Conservation (phyloP, 1,140 invertebrate species). For the Philotrypesis tridentata region DNA sequence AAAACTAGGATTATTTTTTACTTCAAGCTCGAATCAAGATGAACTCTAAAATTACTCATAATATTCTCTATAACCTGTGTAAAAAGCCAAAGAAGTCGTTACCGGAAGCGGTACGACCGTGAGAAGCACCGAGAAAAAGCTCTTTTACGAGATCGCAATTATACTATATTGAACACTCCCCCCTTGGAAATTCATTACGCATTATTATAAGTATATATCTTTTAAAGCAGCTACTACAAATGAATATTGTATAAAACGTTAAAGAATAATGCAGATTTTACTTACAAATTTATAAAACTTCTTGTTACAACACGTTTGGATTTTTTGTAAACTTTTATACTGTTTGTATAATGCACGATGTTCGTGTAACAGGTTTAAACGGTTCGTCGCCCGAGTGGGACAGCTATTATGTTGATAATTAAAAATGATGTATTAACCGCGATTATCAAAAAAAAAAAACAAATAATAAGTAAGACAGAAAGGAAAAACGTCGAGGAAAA, state of each 20-base stretch:
- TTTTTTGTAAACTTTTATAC: constrained; percentile 50
- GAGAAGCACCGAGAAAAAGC: constrained; percentile 4
- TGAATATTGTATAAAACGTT: constrained; percentile 47
- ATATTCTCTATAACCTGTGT: constrained; percentile 36
- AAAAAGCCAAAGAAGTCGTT: constrained; percentile 20
- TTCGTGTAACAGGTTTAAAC: constrained; percentile 38
- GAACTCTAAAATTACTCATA: constrained; percentile 30
- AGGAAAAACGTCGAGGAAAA: neutral
- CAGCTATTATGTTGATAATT: constrained; percentile 34
- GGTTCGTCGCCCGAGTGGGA: constrained; percentile 13
- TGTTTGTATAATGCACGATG: constrained; percentile 44
- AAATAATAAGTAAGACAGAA: constrained; percentile 18
- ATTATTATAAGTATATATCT: constrained; percentile 12
- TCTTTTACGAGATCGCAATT: constrained; percentile 22
- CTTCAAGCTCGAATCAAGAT: neutral
- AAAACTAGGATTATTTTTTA: neutral
- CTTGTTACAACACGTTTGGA: constrained; percentile 41
- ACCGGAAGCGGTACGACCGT: neutral
- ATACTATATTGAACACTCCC: constrained; percentile 13
- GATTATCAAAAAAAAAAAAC: constrained; percentile 39
- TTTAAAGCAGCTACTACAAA: constrained; percentile 20
- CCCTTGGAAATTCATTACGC: neutral
- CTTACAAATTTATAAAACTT: constrained; percentile 43
- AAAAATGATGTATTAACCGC: constrained; percentile 24
- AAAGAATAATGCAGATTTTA: constrained; percentile 30